Evolutionary conservation across 1,140 invertebrate genomes (phyloP), one percentile per base, ranked within the genome.

Genomic region (Frieseomelitta varia): DNA sequence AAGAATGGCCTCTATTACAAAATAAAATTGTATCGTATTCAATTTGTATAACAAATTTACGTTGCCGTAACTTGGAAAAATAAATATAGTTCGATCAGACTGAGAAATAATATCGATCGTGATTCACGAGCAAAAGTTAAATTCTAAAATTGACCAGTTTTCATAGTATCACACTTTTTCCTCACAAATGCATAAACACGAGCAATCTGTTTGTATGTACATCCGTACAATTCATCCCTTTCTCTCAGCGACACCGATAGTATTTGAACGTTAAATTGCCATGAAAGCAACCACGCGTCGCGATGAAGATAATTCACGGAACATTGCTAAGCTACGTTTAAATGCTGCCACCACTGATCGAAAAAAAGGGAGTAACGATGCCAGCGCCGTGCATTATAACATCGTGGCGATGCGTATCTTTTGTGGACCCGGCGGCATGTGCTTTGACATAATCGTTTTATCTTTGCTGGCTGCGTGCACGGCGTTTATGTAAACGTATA

Each of bases 371-470:
- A 47, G 6, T 47, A 53, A 0, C 11, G 73, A 56, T 39, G 17
- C 4, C 17, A 14, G 55, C 10, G 47, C 19, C 17, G 68, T 39
- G 53, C 68, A 24, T 81, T 34, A 34, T 61, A 53, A 63, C 24
- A 14, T 74, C 53, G 79, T 39, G 56, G 19, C 8, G 79, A 73
- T 63, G 51, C 47, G 24, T 39, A 76, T 39, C 72, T 73, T 68
- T 68, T 17, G 58, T 12, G 51, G 24, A 30, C 30, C 56, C 1
- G 27, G 19, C 78, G 65, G 69, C 81, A 47, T 65, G 21, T n/a
- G 74, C 74, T 78, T 53, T 39, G 74, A 84, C 67, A n/a, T 78
- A 79, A 84, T 78, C 81, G 75, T 27, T 39, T 84, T 84, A 78
- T 78, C 75, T 78, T 47, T 19, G 65, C 67, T 10, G 30, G 75